A percentile compares a stretch with the other conserved stretches of the same genome.
Conservation (phyloP, 2,888 invertebrate species). For the Rotaria sp. region DNA sequence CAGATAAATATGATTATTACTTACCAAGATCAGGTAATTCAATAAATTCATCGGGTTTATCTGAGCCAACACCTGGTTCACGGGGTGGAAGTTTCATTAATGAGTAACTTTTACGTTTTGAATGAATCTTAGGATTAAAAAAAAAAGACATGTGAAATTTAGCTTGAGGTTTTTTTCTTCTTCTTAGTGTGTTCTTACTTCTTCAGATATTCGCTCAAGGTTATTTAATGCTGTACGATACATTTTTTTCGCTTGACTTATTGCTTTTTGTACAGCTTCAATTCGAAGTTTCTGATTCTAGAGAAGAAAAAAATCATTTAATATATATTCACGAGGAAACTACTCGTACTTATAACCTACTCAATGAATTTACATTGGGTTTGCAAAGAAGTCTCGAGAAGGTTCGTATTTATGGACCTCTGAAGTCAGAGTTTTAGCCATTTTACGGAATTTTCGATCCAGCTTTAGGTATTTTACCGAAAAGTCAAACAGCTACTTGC, state of each 20-base stretch:
- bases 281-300: constrained; percentile 69
- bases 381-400: no score
- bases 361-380: no score
- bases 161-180: not conserved
- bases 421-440: no score
- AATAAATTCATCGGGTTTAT: constrained; percentile 48
- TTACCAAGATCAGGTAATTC: constrained; percentile 4
- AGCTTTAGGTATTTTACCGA: no score
- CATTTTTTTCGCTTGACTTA: constrained; percentile 70
- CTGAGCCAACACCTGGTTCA: constrained; percentile 72
- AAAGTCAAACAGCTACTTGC: no score
- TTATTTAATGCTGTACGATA: constrained; percentile 75
- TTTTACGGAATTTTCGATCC: no score
- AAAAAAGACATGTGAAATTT: not conserved
- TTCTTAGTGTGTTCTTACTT: constrained; percentile 49
- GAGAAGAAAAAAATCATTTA: no score
- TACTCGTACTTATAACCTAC: no score
- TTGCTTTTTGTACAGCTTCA: constrained; percentile 70
- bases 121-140: constrained; percentile 52
- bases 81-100: constrained; percentile 57
- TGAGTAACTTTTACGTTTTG: constrained; percentile 44
- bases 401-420: no score
- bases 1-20: not conserved
- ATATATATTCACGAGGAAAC: no score
- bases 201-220: constrained; percentile 81